Evolutionary conservation across 2,888 invertebrate species (phyloP), one percentile per base, ranked within the genome.

Genomic region (Sminthurinus aureus): DNA sequence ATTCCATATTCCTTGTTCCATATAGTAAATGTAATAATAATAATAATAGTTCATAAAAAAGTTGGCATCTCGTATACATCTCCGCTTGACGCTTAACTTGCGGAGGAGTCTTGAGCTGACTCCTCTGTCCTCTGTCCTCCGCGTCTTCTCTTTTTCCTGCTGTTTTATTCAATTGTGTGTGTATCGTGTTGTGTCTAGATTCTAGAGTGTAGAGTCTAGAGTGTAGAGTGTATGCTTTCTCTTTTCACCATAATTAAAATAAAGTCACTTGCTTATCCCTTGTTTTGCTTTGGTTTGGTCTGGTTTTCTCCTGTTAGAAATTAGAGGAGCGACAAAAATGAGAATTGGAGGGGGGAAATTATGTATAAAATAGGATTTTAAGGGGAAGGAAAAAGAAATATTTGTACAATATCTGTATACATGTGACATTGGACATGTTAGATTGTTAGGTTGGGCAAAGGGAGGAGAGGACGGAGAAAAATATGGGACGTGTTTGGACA

Each of bases 381-480:
- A 38, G 6, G 38, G 38, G 6, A 38, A 38, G 38, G 1, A 38
- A 38, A 38, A 3, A 15, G 58, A 58, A 58, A 13, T 11, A 52
- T 52, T 11, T 52, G 52, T 52, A 52, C 52, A 52, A 52, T 52
- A 8, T 52, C 52, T 52, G 8, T 52, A 13, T 15, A 73, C 15
- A 22, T 6, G 3, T 73, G 24, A 73, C 20, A 73, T 67, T 67
- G 6, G 15, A 13, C 67, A 9, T 67, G 67, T 74, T 74, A 18
- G 26, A 15, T 4, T 18, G 8, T 50, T 20, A 15, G 50, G 6
- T 51, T 79, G 38, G 24, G 78, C 22, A 24, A 58, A 77, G 78
- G 20, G 50, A 75, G 75, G 78, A 78, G 66, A 26, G 64, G 26
- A 67, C 22, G 20, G 20, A 24, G 12, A 78, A 64, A 64, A 58